These are phyloP conservation scores for rabbit (Oryctolagus cuniculus) DNA, from an alignment of 2,113 vertebrate genomes.

Conservation along the genomic window DNA sequence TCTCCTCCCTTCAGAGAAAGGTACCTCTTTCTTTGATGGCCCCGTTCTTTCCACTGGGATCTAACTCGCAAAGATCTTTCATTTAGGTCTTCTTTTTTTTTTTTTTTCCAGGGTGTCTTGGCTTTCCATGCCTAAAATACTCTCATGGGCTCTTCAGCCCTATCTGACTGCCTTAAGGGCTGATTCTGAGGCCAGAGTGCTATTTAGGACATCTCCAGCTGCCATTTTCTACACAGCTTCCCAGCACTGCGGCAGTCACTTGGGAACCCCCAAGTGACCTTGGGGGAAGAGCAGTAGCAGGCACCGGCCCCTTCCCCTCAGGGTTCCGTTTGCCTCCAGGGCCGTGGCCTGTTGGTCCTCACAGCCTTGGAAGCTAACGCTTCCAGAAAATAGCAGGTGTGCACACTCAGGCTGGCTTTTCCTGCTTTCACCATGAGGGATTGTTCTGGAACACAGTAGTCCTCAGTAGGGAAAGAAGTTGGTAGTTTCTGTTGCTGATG, in stretches of 20 bases:
- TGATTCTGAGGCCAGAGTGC: too few relatives aligned
- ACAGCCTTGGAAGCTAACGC: neutral
- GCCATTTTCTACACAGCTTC: neutral
- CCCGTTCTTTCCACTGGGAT: too few relatives aligned
- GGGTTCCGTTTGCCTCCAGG: neutral
- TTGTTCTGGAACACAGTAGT: neutral
- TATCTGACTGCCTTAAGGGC: too few relatives aligned
- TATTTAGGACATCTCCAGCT: too few relatives aligned
- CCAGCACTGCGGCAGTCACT: neutral
- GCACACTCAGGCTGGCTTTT: neutral
- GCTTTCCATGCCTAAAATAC: too few relatives aligned
- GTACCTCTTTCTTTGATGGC: too few relatives aligned
- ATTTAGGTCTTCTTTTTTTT: too few relatives aligned
- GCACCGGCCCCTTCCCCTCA: neutral
- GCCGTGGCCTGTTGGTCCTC: neutral
- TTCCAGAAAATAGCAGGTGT: neutral
- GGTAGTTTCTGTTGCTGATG: neutral
- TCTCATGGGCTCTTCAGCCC: too few relatives aligned
- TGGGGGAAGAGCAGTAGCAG: neutral
- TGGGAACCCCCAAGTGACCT: neutral
- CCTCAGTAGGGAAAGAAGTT: neutral
- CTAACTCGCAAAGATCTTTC: too few relatives aligned
- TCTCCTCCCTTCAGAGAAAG: too few relatives aligned
- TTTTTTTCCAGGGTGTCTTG: too few relatives aligned
- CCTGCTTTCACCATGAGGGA: neutral